Conservation (phyloP, 2,113 vertebrate species). For the Festucalex cinctus region DNA sequence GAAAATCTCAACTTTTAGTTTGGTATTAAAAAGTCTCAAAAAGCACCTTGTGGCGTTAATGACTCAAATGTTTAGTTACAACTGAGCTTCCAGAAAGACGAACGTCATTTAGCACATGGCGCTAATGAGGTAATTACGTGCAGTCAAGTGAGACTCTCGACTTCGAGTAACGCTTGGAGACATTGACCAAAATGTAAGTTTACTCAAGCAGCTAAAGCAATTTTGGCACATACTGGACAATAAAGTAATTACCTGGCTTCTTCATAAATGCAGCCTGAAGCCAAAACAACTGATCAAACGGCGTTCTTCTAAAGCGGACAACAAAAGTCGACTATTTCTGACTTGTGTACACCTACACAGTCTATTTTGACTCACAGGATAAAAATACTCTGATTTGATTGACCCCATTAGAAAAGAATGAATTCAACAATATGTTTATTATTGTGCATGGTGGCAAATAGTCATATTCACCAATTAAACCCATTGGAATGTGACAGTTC, state of each 20-base stretch:
- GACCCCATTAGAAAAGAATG: neutral
- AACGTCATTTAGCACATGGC: slow-evolving; percentile 5
- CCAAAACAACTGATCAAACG: neutral
- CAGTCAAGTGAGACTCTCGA: neutral
- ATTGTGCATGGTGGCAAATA: neutral
- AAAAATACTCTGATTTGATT: slow-evolving; percentile 1
- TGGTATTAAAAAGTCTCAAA: neutral
- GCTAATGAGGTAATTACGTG: slow-evolving; percentile 16
- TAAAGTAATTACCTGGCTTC: neutral
- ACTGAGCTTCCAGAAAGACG: slow-evolving; percentile 19
- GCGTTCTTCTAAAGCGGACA: neutral
- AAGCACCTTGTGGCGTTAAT: neutral
- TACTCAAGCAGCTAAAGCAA: slow-evolving; percentile 1
- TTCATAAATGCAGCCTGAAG: neutral
- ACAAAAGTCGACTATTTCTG: slow-evolving; percentile 15
- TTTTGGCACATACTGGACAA: neutral
- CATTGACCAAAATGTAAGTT: slow-evolving; percentile 6
- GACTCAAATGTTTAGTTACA: neutral
- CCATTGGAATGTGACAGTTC: neutral
- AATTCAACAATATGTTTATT: neutral
- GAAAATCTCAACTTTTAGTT: no score
- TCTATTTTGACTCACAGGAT: neutral
- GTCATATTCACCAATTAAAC: neutral
- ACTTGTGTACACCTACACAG: neutral
- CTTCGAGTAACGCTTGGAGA: neutral